Evolutionary conservation across 2,113 vertebrate genomes (phyloP).

Genomic region (Chitala chitala): DNA sequence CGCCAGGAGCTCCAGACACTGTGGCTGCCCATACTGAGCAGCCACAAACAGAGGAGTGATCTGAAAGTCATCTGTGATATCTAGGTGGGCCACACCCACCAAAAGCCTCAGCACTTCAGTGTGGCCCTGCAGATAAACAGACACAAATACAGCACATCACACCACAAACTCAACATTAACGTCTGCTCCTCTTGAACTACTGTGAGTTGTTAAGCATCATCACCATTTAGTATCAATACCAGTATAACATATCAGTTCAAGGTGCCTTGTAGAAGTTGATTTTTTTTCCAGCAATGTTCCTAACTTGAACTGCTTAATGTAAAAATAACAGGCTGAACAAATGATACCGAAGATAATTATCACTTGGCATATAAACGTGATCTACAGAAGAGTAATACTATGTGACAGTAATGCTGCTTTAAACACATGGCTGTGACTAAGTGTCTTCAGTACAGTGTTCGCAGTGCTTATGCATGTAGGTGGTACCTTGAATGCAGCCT

Average conservation of each 20-base stretch:
- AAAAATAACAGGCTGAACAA: no score
- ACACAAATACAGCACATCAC: neutral
- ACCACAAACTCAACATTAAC: neutral
- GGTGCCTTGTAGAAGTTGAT: no score
- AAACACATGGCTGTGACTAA: neutral
- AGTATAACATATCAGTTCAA: no score
- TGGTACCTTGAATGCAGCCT: slow-evolving; percentile 76
- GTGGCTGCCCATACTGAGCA: slow-evolving; percentile 73
- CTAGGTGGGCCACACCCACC: slow-evolving; percentile 50
- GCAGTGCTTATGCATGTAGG: neutral
- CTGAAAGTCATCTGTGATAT: slow-evolving; percentile 68
- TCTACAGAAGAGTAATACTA: no score
- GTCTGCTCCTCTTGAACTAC: neutral
- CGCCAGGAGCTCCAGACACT: slow-evolving; percentile 64
- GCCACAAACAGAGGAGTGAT: slow-evolving; percentile 76
- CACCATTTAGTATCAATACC: no score
- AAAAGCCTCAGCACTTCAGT: slow-evolving; percentile 65
- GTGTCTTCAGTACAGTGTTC: neutral
- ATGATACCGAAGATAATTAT: no score
- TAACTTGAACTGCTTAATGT: no score
- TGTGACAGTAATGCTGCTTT: neutral
- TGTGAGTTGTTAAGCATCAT: neutral
- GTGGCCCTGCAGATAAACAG: slow-evolving; percentile 60
- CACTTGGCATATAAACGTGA: no score
- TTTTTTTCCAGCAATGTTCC: no score